Conservation (phyloP, 2,888 invertebrate species). For the Polymixis lichenea region DNA sequence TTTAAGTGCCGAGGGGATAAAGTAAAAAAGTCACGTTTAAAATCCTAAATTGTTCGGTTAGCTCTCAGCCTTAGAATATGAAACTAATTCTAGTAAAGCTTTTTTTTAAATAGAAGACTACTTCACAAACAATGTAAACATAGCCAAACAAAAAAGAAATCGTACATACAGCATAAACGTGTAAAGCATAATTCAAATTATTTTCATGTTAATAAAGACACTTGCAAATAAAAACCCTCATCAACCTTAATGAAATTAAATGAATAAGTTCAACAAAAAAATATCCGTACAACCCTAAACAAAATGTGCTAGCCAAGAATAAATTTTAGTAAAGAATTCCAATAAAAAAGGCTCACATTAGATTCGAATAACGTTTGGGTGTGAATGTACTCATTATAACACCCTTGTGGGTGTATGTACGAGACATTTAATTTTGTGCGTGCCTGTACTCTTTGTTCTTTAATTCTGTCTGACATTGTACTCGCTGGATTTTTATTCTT, state of each 20-base stretch:
- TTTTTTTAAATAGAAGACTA: background rate
- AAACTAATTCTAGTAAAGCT: background rate
- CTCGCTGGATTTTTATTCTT: slow-evolving; percentile 19
- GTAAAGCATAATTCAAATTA: slow-evolving; percentile 16
- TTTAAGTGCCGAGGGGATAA: no score
- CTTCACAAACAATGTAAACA: background rate
- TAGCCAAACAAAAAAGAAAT: background rate
- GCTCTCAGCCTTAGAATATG: background rate
- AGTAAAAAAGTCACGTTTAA: background rate
- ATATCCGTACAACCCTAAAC: slow-evolving; percentile 32
- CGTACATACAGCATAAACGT: background rate
- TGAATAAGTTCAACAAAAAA: slow-evolving; percentile 15
- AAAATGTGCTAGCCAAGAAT: slow-evolving; percentile 39
- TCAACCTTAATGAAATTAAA: slow-evolving; percentile 42
- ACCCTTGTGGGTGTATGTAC: slow-evolving; percentile 23
- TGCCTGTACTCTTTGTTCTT: slow-evolving; percentile 52
- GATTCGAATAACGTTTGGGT: slow-evolving; percentile 44
- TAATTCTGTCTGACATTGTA: slow-evolving; percentile 43
- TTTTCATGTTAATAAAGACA: slow-evolving; percentile 31
- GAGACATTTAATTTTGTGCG: slow-evolving; percentile 51
- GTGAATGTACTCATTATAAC: slow-evolving; percentile 62
- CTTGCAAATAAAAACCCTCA: slow-evolving; percentile 33
- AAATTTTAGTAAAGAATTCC: slow-evolving; percentile 53
- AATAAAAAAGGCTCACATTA: slow-evolving; percentile 51
- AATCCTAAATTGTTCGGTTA: background rate